Conservation (phyloP, 2,113 vertebrate genomes). For the Neoarius graeffei region DNA sequence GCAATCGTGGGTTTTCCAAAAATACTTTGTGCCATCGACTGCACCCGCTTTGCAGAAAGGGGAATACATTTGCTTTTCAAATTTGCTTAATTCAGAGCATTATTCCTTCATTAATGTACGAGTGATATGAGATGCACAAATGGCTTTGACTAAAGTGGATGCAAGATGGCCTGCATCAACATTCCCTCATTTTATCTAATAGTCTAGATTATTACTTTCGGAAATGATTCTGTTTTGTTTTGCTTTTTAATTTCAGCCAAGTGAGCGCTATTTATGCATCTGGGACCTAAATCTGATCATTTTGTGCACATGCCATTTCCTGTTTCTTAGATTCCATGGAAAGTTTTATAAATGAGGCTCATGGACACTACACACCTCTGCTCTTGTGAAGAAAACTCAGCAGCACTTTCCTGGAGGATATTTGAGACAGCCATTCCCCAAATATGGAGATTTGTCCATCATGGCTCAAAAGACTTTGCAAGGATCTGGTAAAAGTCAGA, state of each 20-base stretch:
- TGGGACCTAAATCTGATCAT: not conserved
- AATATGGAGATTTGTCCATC: not conserved
- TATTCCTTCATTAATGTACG: slow-evolving; percentile 27
- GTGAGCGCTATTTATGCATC: slow-evolving; percentile 7
- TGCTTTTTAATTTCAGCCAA: not conserved
- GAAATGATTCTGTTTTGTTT: not conserved
- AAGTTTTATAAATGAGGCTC: not conserved
- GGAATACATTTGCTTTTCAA: slow-evolving; percentile 14
- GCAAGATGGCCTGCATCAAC: slow-evolving; percentile 5
- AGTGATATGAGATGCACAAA: slow-evolving; percentile 12
- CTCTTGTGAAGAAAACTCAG: not conserved
- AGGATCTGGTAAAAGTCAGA: not conserved
- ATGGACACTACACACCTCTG: not conserved
- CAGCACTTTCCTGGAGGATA: not conserved
- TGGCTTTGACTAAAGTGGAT: slow-evolving; percentile 18
- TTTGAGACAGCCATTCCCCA: too few relatives aligned
- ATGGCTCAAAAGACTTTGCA: not conserved
- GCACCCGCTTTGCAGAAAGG: not conserved
- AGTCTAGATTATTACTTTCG: not conserved
- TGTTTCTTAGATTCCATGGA: not conserved
- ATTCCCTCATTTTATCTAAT: slow-evolving; percentile 22
- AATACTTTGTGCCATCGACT: not conserved
- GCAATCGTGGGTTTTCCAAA: not conserved
- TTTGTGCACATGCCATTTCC: not conserved
- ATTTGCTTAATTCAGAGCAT: slow-evolving; percentile 22